phyloP scores from a whole-genome alignment of 2,888 invertebrate genomes.

The Leptopterna dolabrata region DNA sequence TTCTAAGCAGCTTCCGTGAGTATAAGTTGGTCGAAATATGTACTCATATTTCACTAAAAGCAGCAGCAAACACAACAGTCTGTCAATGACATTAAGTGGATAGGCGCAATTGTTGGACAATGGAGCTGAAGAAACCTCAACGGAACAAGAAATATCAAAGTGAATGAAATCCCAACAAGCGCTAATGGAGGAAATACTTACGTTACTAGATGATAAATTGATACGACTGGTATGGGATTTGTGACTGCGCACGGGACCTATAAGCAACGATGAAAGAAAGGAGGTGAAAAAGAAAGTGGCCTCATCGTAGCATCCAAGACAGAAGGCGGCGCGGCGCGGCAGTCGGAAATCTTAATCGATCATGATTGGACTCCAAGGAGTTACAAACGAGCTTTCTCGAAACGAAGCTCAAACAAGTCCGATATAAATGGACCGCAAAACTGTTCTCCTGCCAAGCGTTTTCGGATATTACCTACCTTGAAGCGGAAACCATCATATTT shows the following conservation, averaged over 20 bases:
- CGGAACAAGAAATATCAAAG: no score
- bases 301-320: neutral
- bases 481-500: no score
- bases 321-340: neutral
- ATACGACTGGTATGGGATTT: neutral
- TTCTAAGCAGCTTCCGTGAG: no score
- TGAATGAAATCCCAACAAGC: no score
- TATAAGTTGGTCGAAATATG: no score
- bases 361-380: neutral
- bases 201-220: neutral
- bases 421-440: neutral
- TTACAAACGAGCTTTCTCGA: conserved; percentile 12
- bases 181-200: neutral
- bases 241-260: neutral
- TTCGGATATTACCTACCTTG: no score
- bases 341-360: conserved; percentile 4
- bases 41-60: no score
- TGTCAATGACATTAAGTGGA: no score
- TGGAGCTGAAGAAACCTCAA: no score
- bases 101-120: no score
- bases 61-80: no score
- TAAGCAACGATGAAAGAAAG: neutral
- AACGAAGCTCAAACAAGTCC: neutral
- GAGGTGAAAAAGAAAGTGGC: conserved; percentile 13
- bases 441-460: neutral